Evolutionary conservation across 64 coral and sea anemone genomes (phyloP).

Genomic region (Pocillopora damicornis): DNA sequence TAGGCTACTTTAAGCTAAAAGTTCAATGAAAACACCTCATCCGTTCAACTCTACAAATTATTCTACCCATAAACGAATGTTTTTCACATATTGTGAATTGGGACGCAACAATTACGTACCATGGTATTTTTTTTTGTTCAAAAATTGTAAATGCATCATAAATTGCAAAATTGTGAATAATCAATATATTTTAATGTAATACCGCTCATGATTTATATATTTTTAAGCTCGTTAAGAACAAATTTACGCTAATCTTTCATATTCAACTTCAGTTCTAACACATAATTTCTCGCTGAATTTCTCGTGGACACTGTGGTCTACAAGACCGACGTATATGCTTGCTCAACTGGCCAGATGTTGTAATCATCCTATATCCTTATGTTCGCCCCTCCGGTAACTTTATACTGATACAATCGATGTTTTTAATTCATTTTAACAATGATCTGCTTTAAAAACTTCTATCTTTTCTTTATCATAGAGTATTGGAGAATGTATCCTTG

Average conservation of each 20-base stretch:
- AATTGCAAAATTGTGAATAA: not conserved
- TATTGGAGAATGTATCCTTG: not conserved
- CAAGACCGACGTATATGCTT: not conserved
- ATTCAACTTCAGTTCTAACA: not conserved
- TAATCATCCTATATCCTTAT: not conserved
- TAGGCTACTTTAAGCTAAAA: not conserved
- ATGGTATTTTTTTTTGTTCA: not conserved
- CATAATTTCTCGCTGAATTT: not conserved
- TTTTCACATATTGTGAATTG: not conserved
- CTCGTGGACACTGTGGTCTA: not conserved
- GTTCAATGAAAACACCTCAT: not conserved
- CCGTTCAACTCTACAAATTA: not conserved
- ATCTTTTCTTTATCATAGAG: constrained; percentile 20
- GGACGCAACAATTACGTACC: not conserved
- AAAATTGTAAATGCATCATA: constrained; percentile 4
- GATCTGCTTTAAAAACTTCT: not conserved
- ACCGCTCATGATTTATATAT: not conserved
- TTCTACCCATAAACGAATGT: not conserved
- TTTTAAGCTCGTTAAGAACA: not conserved
- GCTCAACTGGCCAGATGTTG: constrained; percentile 12
- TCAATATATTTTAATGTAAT: not conserved
- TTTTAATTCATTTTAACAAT: constrained; percentile 26
- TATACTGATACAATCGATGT: constrained; percentile 12
- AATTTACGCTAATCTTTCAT: not conserved
- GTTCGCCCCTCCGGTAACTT: constrained; percentile 9